Base-by-base conservation (phyloP, 2,797 vertebrate genomes). In the Hephaestus fuliginosus region DNA sequence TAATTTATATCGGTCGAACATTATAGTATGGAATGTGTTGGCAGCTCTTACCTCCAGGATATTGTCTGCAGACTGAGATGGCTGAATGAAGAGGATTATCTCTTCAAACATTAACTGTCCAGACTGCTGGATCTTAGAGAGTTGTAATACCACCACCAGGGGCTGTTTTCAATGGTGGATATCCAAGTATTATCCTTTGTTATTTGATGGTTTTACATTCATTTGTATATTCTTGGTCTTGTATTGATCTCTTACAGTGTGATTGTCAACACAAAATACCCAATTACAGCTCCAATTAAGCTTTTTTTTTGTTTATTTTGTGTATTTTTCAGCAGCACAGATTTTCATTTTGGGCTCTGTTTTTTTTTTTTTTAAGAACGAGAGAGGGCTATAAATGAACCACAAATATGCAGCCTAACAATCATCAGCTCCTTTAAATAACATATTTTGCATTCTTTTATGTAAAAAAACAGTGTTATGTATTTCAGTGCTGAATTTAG, bases 1-100 rank as follows among this genome's bases (percentile, higher is more conserved):
- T 96, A 96, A 97, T 98, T 96, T 97, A 81, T 96, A 96, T 95
- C 93, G 94, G 97, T 96, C 93, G 95, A 97, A 96, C 96, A 96
- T 96, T 95, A 96, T 95, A 78, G 83, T 78, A 75, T 94, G 91
- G 93, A 95, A 96, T 95, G 93, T 93, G 92, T 93, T 93, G 93
- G 95, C 94, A 92, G 95, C 95, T 93, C 92, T 88, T 95, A 92
- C 91, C 90, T 92, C 78, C 86, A 84, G 94, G 92, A 92, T 74
- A 88, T 90, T 86, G 85, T 93, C 82, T 93, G 90, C 83, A 87
- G 86, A 84, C 76, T 3, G 88, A 83, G 88, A 89, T 87, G 88
- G 80, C 87, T 89, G 90, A 92, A 90, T 88, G 85, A 88, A 74
- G 82, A 81, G 81, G 91, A 94, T 93, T 91, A 95, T 92, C 89